Evolutionary conservation across 2,888 invertebrate species (phyloP).

Genomic region (Steinernema scapterisci): DNA sequence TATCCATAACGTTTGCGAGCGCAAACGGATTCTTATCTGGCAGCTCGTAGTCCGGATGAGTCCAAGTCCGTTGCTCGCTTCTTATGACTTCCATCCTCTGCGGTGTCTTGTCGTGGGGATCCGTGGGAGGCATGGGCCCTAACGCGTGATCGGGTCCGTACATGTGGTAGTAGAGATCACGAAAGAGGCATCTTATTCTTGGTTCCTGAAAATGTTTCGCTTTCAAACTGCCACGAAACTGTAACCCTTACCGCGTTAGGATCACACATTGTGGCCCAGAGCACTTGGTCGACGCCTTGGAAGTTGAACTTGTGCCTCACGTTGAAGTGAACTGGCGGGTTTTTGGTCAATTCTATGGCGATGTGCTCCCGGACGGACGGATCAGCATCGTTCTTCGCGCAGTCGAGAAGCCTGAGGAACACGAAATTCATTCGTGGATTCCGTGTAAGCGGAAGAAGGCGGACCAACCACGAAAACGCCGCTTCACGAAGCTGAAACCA

Average conservation of each 20-base stretch:
- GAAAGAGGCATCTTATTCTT: slow-evolving; percentile 39
- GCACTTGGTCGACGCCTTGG: slow-evolving; percentile 23
- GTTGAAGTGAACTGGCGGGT: slow-evolving; percentile 47
- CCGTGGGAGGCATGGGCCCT: slow-evolving; percentile 25
- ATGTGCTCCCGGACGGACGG: slow-evolving; percentile 47
- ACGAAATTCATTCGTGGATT: neutral
- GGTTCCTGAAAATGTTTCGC: slow-evolving; percentile 44
- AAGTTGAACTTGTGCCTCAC: slow-evolving; percentile 34
- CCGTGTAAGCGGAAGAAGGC: slow-evolving; percentile 11
- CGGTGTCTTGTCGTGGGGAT: slow-evolving; percentile 1
- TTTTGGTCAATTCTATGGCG: slow-evolving; percentile 41
- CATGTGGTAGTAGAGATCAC: slow-evolving; percentile 46
- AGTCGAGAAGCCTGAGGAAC: slow-evolving; percentile 36
- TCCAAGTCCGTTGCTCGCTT: slow-evolving; percentile 6
- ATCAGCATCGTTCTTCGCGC: slow-evolving; percentile 44
- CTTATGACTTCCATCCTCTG: slow-evolving; percentile 10
- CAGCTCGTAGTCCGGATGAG: slow-evolving; percentile 8
- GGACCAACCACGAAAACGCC: slow-evolving; percentile 18
- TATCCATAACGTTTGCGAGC: neutral
- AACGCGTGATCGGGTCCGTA: slow-evolving; percentile 37
- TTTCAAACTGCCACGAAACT: neutral
- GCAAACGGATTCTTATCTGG: slow-evolving; percentile 11
- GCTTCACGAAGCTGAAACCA: slow-evolving; percentile 35
- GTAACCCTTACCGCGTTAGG: slow-evolving; percentile 27
- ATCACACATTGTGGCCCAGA: slow-evolving; percentile 31